These are phyloP conservation scores for Caenorhabditis sp. DNA, from an alignment of 2,888 invertebrate genomes.

Conservation along the genomic window DNA sequence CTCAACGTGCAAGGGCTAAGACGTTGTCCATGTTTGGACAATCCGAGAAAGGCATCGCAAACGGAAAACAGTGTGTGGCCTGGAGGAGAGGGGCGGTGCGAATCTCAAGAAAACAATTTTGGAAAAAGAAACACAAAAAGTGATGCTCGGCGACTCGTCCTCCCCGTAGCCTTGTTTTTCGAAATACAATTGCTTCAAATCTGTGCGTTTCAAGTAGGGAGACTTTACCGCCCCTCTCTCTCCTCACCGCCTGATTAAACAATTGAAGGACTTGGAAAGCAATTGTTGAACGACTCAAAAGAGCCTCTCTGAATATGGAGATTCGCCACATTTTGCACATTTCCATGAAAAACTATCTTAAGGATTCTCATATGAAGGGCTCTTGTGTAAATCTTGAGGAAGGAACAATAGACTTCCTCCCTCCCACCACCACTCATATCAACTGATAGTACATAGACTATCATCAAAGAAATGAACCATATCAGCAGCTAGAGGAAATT, in stretches of 20 bases:
- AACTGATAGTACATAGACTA: conserved; percentile 50
- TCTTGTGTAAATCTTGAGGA: neutral
- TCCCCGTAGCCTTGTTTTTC: conserved; percentile 49
- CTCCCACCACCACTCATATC: neutral
- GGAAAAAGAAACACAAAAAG: conserved; percentile 27
- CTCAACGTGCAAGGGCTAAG: conserved; percentile 59
- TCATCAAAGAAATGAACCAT: conserved; percentile 20
- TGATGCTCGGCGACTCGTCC: conserved; percentile 13
- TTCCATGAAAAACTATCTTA: conserved; percentile 21
- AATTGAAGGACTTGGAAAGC: conserved; percentile 60
- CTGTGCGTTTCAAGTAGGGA: conserved; percentile 63
- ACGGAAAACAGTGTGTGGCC: conserved; percentile 25
- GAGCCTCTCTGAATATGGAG: conserved; percentile 61
- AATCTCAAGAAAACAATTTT: conserved; percentile 30
- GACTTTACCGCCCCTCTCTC: conserved; percentile 33
- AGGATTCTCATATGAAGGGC: conserved; percentile 42
- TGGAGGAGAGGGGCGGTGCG: neutral
- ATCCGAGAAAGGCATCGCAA: conserved; percentile 55
- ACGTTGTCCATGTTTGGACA: conserved; percentile 64
- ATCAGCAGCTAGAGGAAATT: conserved; percentile 33
- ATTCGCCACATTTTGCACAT: conserved; percentile 42
- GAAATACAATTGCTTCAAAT: conserved; percentile 64
- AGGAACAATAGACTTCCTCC: neutral
- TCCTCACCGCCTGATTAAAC: conserved; percentile 67
- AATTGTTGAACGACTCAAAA: conserved; percentile 58